phyloP scores from a whole-genome alignment of 2,113 vertebrate species.

The Azemiops feae region DNA sequence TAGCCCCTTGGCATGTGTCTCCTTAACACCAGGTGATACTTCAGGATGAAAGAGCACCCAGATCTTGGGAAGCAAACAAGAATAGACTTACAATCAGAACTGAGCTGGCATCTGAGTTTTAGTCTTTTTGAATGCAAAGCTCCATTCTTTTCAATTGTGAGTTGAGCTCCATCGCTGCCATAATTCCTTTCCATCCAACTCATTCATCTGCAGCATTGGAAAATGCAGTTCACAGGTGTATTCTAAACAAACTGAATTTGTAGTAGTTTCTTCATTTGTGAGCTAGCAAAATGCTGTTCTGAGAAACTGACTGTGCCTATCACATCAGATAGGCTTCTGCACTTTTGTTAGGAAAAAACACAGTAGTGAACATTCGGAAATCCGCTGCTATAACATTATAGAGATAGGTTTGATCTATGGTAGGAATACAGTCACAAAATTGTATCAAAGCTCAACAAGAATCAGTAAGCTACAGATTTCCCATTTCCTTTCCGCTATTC shows the following conservation, averaged over 20 bases:
- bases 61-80: neutral
- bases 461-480: slow-evolving; percentile 16
- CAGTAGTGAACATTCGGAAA: slow-evolving; percentile 25
- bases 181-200: neutral
- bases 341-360: slow-evolving; percentile 3
- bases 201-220: neutral
- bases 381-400: slow-evolving; percentile 23
- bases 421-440: slow-evolving; percentile 21
- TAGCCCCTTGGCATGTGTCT: neutral
- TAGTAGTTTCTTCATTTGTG: neutral
- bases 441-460: slow-evolving; percentile 4
- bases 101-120: neutral
- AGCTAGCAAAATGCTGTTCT: neutral
- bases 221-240: neutral
- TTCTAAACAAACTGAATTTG: neutral
- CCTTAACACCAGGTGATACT: neutral
- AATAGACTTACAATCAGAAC: neutral
- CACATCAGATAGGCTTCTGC: neutral
- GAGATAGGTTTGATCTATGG: neutral
- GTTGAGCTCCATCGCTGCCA: neutral
- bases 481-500: slow-evolving; percentile 15
- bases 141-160: neutral
- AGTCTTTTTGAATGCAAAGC: neutral
- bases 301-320: neutral
- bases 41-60: neutral